Conservation (phyloP, 2,113 vertebrate genomes). For the Zapornia atra region DNA sequence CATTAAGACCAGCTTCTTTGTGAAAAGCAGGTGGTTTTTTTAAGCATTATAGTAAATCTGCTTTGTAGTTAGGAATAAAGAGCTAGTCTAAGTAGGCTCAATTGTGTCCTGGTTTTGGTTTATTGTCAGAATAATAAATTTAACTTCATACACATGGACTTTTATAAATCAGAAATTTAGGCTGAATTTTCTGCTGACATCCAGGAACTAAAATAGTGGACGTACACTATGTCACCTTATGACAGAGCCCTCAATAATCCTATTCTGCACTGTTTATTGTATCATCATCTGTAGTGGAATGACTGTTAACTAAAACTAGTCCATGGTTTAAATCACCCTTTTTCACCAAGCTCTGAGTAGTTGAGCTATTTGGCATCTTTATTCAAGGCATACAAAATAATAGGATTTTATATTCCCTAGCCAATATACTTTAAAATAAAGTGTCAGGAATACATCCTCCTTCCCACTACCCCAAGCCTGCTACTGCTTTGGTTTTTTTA, state of each 20-base stretch:
- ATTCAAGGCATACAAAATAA: not conserved
- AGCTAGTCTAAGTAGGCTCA: not conserved
- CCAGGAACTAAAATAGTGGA: not conserved
- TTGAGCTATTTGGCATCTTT: not conserved
- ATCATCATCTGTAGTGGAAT: not conserved
- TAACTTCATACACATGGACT: not conserved
- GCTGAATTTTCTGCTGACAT: not conserved
- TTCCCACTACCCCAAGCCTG: fast-evolving
- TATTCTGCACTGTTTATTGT: not conserved
- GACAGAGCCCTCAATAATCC: not conserved
- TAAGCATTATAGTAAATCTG: not conserved
- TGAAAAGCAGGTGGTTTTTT: not conserved
- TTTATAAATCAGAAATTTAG: not conserved
- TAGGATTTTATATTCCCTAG: not conserved
- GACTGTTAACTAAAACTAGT: not conserved
- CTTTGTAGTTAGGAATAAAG: not conserved
- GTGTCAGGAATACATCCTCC: not conserved
- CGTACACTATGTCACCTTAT: not conserved
- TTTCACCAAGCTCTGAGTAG: not conserved
- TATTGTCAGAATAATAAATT: not conserved
- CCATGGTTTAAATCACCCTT: not conserved
- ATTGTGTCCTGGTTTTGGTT: not conserved
- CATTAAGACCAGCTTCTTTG: not conserved
- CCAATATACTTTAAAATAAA: not conserved
- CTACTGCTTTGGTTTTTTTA: not conserved